Evolutionary conservation across 30 jellyfish, hydroid and myxozoan genomes (phyloP).

Genomic region (Hydra vulgaris): DNA sequence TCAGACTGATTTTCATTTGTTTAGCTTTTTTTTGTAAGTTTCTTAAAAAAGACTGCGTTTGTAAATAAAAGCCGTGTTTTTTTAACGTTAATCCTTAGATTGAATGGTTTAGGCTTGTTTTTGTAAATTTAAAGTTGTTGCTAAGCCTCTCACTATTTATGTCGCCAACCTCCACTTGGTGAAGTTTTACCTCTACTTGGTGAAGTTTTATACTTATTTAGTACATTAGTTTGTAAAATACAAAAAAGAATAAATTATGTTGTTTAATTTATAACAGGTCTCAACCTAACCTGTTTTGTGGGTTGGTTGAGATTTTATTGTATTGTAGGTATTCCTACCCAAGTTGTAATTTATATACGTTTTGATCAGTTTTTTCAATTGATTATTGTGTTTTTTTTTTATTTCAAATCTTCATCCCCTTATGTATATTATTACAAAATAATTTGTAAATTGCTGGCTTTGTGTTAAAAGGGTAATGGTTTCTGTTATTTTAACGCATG

Average conservation of each 20-base stretch:
- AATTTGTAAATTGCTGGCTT: no score
- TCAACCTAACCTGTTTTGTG: background rate
- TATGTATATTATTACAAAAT: no score
- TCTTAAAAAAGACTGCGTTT: background rate
- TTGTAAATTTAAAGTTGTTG: background rate
- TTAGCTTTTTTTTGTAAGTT: background rate
- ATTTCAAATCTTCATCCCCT: no score
- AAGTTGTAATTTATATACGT: conserved; percentile 4
- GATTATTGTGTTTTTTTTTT: background rate
- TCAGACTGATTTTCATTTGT: background rate
- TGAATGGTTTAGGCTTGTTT: background rate
- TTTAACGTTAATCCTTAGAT: background rate
- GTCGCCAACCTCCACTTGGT: conserved; percentile 2
- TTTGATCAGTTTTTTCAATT: background rate
- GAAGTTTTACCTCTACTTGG: background rate
- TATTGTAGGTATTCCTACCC: conserved; percentile 18
- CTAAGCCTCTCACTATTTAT: background rate
- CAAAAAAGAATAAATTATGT: conserved; percentile 29
- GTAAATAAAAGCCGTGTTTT: background rate
- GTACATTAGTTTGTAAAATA: conserved; percentile 10
- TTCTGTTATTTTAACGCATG: no score
- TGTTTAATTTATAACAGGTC: conserved; percentile 20
- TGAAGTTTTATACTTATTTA: conserved; percentile 4
- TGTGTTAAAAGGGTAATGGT: no score
- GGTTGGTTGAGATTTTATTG: background rate